Evolutionary conservation across 2,113 vertebrate genomes (phyloP).

Genomic region (Promerops cafer): DNA sequence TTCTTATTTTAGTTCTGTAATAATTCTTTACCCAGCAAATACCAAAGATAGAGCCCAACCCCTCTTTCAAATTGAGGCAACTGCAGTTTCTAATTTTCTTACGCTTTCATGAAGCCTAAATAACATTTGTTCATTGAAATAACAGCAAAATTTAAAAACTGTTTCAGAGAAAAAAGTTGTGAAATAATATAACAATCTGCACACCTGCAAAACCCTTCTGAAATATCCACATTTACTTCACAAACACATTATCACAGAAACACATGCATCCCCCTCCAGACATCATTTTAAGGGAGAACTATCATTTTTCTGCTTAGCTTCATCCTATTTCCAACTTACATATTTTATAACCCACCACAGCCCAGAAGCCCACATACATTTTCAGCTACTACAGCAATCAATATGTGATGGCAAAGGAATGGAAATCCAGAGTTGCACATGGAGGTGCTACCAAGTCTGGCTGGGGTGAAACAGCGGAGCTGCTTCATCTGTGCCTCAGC

Average conservation of each 20-base stretch:
- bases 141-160: not conserved
- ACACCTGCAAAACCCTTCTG: constrained; percentile 10
- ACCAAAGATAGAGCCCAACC: not conserved
- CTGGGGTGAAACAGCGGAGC: not conserved
- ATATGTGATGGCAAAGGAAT: not conserved
- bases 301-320: not conserved
- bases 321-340: not conserved
- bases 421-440: not conserved
- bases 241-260: not conserved
- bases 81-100: not conserved
- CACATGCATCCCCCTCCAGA: not conserved
- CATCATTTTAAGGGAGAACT: not conserved
- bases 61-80: not conserved
- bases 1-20: not conserved
- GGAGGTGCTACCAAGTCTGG: not conserved
- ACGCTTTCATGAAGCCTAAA: not conserved
- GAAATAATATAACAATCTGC: not conserved
- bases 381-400: not conserved
- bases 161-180: not conserved
- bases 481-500: not conserved
- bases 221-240: not conserved
- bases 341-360: not conserved
- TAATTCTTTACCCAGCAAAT: not conserved
- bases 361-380: not conserved
- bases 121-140: not conserved